phyloP scores from a whole-genome alignment of 2,888 invertebrate genomes.

The Trichacis sp. region DNA sequence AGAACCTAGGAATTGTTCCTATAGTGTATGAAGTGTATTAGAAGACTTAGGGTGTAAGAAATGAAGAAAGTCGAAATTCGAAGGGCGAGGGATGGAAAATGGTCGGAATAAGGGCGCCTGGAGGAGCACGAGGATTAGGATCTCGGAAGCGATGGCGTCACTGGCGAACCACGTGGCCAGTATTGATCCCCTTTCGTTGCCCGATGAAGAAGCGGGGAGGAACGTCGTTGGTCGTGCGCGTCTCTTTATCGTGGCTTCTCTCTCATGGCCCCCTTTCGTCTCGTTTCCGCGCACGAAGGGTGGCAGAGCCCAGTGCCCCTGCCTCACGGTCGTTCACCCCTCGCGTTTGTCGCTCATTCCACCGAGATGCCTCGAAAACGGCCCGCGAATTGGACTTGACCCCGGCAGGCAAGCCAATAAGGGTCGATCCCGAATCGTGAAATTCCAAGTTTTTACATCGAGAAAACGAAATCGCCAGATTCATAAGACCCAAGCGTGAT shows the following conservation, averaged over 20 bases:
- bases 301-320: constrained; percentile 56
- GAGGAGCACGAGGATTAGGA: not conserved
- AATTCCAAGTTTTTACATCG: too few species aligned
- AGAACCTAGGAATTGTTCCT: too few species aligned
- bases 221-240: constrained; percentile 26
- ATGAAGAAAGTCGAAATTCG: too few species aligned
- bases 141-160: constrained; percentile 48
- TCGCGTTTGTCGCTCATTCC: constrained; percentile 50
- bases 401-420: constrained; percentile 31
- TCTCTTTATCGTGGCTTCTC: constrained; percentile 44
- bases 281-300: constrained; percentile 56
- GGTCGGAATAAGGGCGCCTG: not conserved
- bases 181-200: constrained; percentile 65
- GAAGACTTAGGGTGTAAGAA: too few species aligned
- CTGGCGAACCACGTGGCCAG: constrained; percentile 65
- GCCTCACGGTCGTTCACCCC: constrained; percentile 18
- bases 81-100: too few species aligned
- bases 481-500: too few species aligned
- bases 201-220: constrained; percentile 51
- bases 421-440: constrained; percentile 36
- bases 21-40: too few species aligned
- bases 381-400: constrained; percentile 57
- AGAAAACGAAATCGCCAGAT: constrained; percentile 36
- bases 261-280: constrained; percentile 36
- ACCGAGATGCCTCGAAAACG: constrained; percentile 31